A percentile compares a stretch with the other conserved stretches of the same genome.
phyloP scores from a whole-genome alignment of 2,888 invertebrate genomes.

The Micoletzkya japonica region DNA sequence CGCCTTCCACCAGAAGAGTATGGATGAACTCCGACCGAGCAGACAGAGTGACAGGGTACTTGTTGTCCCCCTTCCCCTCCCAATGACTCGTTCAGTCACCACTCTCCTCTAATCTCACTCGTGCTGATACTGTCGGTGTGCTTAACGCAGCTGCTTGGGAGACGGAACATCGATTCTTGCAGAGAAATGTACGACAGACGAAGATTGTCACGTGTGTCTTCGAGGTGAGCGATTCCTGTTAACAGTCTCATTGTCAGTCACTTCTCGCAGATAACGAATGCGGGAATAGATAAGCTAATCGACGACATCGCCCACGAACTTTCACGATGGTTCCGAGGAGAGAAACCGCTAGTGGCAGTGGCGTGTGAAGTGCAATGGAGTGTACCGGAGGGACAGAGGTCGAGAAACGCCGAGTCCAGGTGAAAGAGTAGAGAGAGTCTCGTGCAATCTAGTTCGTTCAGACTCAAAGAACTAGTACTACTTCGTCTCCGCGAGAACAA shows the following conservation, averaged over 20 bases:
- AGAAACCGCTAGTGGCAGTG: conserved; percentile 12
- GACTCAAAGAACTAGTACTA: conserved; percentile 56
- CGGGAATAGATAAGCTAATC: conserved; percentile 14
- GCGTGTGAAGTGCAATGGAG: conserved; percentile 24
- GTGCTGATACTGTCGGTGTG: conserved; percentile 22
- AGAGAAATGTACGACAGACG: conserved; percentile 16
- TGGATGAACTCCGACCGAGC: conserved; percentile 17
- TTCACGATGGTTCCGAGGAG: conserved; percentile 17
- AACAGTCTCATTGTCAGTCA: background rate
- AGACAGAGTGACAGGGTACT: background rate
- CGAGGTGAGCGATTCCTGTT: background rate
- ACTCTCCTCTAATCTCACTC: background rate
- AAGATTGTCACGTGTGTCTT: conserved; percentile 27
- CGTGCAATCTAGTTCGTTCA: conserved; percentile 27
- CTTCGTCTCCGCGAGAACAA: conserved; percentile 54
- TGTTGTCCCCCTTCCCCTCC: background rate
- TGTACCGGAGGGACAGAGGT: conserved; percentile 13
- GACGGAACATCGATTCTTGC: conserved; percentile 11
- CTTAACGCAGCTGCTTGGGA: conserved; percentile 2
- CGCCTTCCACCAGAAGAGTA: conserved; percentile 9
- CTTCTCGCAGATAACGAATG: conserved; percentile 13
- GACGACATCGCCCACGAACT: conserved; percentile 23
- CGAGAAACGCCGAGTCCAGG: conserved; percentile 18
- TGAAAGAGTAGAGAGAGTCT: background rate
- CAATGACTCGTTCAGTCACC: background rate